phyloP scores from a whole-genome alignment of 2,888 invertebrate species.

The Acronicta leporina region DNA sequence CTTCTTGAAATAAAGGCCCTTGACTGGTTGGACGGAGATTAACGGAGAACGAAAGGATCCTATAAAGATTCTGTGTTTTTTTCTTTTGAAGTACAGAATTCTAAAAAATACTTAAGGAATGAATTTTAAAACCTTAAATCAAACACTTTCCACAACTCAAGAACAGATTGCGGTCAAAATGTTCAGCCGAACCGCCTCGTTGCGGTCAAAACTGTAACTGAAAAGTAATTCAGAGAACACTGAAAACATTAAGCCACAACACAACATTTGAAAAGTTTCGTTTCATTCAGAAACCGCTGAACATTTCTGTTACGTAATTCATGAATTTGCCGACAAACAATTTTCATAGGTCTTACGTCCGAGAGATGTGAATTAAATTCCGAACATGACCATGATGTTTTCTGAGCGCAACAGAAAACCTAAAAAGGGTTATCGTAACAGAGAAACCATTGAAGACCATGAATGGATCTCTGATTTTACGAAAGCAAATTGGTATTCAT shows the following conservation, averaged over 20 bases:
- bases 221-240: constrained; percentile 72
- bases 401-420: too few species aligned
- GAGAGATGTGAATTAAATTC: constrained; percentile 21
- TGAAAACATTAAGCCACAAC: constrained; percentile 70
- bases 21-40: too few species aligned
- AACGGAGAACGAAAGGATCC: too few species aligned
- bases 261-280: constrained; percentile 73
- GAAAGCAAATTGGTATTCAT: too few species aligned
- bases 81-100: too few species aligned
- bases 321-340: constrained; percentile 65
- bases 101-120: not conserved
- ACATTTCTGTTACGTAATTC: constrained; percentile 65
- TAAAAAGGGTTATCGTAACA: too few species aligned
- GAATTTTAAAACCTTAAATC: constrained; percentile 29
- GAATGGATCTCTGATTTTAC: too few species aligned
- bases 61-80: too few species aligned
- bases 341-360: constrained; percentile 38
- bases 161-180: constrained; percentile 46
- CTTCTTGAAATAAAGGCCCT: too few species aligned
- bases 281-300: constrained; percentile 66
- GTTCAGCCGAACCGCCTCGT: constrained; percentile 47
- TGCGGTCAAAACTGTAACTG: constrained; percentile 68
- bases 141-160: constrained; percentile 43
- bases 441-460: too few species aligned
- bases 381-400: constrained; percentile 20